Evolutionary conservation across 1,140 invertebrate species (phyloP).

Genomic region (Acyrthosiphon pisum): DNA sequence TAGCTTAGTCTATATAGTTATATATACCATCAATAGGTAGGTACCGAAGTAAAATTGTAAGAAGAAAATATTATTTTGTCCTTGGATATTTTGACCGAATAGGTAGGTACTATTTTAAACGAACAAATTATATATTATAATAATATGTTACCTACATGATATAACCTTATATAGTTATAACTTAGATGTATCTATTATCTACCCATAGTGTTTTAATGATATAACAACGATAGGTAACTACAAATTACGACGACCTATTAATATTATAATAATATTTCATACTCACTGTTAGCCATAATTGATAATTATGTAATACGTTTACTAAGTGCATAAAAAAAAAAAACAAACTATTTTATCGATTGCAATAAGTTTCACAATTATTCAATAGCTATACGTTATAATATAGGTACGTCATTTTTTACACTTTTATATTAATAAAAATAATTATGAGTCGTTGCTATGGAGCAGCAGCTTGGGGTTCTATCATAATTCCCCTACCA

Average conservation of each 20-base stretch:
- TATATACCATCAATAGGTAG: no score
- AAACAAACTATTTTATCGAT: neutral
- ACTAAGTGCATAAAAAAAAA: neutral
- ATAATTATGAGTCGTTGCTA: neutral
- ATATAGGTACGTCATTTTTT: neutral
- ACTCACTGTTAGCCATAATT: constrained; percentile 34
- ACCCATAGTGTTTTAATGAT: neutral
- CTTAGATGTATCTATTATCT: neutral
- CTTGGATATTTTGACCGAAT: neutral
- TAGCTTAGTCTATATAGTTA: neutral
- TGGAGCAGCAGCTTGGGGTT: neutral
- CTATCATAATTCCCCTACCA: neutral
- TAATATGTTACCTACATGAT: no score
- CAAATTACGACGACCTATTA: neutral
- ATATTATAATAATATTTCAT: neutral
- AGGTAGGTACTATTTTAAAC: neutral
- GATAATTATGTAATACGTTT: no score
- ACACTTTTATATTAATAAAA: neutral
- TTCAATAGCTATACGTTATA: neutral
- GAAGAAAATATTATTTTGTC: neutral
- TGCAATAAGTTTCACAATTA: no score
- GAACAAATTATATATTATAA: no score
- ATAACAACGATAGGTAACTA: neutral
- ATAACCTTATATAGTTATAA: no score
- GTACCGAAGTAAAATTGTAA: neutral